phyloP scores from a whole-genome alignment of 2,888 invertebrate genomes.

The Brachypterus glaber region DNA sequence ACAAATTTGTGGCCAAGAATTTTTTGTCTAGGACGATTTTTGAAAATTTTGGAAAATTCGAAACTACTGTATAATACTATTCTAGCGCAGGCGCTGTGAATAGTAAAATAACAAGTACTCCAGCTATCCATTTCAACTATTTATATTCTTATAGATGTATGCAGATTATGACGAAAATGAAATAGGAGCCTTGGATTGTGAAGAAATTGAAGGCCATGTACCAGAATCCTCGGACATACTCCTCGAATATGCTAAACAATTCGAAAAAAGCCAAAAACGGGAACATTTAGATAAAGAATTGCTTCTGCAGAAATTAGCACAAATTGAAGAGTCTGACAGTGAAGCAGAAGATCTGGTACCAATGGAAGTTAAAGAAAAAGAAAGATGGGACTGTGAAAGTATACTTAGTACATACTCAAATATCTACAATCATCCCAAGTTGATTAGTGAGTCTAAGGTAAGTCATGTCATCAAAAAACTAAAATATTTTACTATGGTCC shows the following conservation, averaged over 20 bases:
- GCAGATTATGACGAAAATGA: slow-evolving; percentile 81
- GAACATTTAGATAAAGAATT: slow-evolving; percentile 43
- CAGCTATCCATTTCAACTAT: slow-evolving; percentile 6
- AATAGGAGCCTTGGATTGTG: slow-evolving; percentile 80
- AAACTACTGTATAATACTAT: no score
- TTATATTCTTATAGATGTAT: slow-evolving; percentile 49
- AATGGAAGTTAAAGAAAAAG: slow-evolving; percentile 53
- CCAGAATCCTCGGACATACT: slow-evolving; percentile 60
- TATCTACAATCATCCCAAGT: slow-evolving; percentile 83
- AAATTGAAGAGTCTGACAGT: slow-evolving; percentile 30
- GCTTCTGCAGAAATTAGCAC: slow-evolving; percentile 27
- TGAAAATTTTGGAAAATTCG: no score
- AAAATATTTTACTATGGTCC: no score
- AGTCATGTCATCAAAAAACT: no score
- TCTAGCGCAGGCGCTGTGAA: no score
- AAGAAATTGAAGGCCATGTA: slow-evolving; percentile 77
- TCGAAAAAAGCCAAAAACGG: slow-evolving; percentile 50
- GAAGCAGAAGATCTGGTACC: slow-evolving; percentile 51
- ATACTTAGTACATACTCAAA: slow-evolving; percentile 85
- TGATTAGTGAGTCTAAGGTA: slow-evolving; percentile 68
- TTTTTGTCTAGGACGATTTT: no score
- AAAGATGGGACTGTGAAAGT: slow-evolving; percentile 86
- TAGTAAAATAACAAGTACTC: no score
- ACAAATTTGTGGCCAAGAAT: no score
- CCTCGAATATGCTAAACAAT: slow-evolving; percentile 64